phyloP scores from a whole-genome alignment of 1,140 invertebrate species.

The Phymorhynchus buccinoides region DNA sequence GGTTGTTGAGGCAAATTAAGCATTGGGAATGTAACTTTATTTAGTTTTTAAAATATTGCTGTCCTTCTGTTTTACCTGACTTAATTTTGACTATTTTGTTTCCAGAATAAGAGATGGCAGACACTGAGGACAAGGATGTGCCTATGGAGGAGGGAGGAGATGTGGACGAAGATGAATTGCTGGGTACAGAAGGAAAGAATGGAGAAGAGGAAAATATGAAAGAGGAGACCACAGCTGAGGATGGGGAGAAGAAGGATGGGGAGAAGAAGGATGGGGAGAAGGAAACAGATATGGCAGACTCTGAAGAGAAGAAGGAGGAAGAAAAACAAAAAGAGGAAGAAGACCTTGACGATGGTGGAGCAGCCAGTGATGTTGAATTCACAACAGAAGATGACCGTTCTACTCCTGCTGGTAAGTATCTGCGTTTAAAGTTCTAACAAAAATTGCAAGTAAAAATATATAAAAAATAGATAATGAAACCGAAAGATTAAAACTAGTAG shows the following conservation, averaged over 20 bases:
- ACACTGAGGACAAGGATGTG: constrained; percentile 34
- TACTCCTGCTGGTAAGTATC: neutral
- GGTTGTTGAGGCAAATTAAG: too few relatives aligned
- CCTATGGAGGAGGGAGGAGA: constrained; percentile 27
- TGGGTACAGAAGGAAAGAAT: neutral
- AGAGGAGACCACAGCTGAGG: neutral
- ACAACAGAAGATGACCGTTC: constrained; percentile 23
- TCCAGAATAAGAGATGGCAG: neutral
- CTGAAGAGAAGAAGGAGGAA: neutral
- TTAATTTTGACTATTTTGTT: too few relatives aligned
- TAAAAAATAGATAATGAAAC: too few relatives aligned
- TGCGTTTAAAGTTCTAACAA: too few relatives aligned
- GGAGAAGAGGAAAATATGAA: neutral
- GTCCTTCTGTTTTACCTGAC: too few relatives aligned
- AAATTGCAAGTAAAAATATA: too few relatives aligned
- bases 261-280: neutral
- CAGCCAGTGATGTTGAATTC: constrained; percentile 33
- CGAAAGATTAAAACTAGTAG: too few relatives aligned
- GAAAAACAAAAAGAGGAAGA: neutral
- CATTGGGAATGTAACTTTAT: too few relatives aligned
- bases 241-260: neutral
- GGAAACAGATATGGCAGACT: too few relatives aligned
- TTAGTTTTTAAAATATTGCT: too few relatives aligned
- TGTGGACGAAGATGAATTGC: constrained; percentile 20
- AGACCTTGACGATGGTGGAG: constrained; percentile 24